Base-by-base conservation (phyloP, 30 jellyfish, hydroid and myxozoan genomes). In the Rhopilema esculentum region DNA sequence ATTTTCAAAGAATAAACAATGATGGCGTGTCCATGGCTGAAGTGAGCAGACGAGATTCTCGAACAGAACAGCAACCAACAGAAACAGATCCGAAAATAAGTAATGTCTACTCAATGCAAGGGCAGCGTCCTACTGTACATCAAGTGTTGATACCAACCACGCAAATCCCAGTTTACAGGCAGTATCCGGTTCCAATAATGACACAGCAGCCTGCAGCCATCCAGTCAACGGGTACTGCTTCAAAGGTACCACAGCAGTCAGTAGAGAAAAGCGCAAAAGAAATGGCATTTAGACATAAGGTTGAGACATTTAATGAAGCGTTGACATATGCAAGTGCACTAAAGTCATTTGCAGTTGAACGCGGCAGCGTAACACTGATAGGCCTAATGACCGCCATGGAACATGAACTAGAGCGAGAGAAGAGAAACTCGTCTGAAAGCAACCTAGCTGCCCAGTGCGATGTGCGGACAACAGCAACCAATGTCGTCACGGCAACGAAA, bases 371-470 rank as follows among this genome's bases (percentile, higher is more conserved):
- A 15, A 85, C 94, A 0, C 49, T 85, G 84, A 85, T 85, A 9
- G 94, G 94, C 27, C 53, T 85, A 48, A 85, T 85, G 94, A 85
- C 94, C 21, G 94, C 94, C 78, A 85, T 85, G 94, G 88, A 85
- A 30, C 94, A 85, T 52, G 94, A 85, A 72, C 70, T 85, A 12
- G 84, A 85, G 74, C 49, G 94, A 22, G 94, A 85, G 32, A 64
- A 49, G 30, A 33, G 72, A 72, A 73, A 71, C 74, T 80, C 82
- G 21, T 65, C 70, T 12, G 27, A n/a, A 22, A n/a, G n/a, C n/a
- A n/a, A n/a, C n/a, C n/a, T n/a, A 53, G 23, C 12, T 50, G 49
- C 19, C 0, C 52, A 8, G 68, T n/a, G 68, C 28, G 30, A 71
- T 63, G 82, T 28, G 64, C n/a, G 0, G 23, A 6, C 16, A 66